These are phyloP conservation scores for Oreochromis mossambicus DNA, from an alignment of 2,797 vertebrate genomes.

Conservation along the genomic window DNA sequence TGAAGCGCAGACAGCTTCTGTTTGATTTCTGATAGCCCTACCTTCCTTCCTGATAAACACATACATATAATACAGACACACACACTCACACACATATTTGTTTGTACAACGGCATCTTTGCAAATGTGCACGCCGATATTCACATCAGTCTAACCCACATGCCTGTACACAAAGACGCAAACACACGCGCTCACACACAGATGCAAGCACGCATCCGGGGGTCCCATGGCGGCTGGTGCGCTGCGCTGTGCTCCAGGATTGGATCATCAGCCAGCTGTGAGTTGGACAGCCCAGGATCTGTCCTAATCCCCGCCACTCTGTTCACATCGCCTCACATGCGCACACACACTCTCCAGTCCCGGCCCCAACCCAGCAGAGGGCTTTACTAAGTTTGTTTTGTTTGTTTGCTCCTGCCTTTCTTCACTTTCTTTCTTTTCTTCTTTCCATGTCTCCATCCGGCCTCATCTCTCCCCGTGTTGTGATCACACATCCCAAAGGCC, in stretches of 20 bases:
- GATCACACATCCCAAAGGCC: slow-evolving; percentile 62
- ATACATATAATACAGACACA: neutral
- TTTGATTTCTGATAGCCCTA: slow-evolving; percentile 55
- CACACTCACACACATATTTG: neutral
- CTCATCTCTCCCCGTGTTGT: slow-evolving; percentile 41
- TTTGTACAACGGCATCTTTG: slow-evolving; percentile 48
- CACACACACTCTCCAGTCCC: slow-evolving; percentile 53
- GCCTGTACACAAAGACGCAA: slow-evolving; percentile 43
- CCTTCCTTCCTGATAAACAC: slow-evolving; percentile 39
- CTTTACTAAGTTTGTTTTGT: slow-evolving; percentile 82
- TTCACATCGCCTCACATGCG: slow-evolving; percentile 65
- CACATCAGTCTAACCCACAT: slow-evolving; percentile 59
- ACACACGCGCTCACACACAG: slow-evolving; percentile 31
- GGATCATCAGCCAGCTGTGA: slow-evolving; percentile 87
- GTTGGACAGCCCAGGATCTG: slow-evolving; percentile 81
- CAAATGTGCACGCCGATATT: slow-evolving; percentile 31
- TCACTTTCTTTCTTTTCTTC: slow-evolving; percentile 59
- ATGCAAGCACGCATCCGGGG: slow-evolving; percentile 61
- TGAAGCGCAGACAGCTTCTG: slow-evolving; percentile 59
- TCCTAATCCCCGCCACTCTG: slow-evolving; percentile 82
- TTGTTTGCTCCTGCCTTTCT: slow-evolving; percentile 75
- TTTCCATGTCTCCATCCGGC: slow-evolving; percentile 41
- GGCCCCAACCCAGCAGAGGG: slow-evolving; percentile 75
- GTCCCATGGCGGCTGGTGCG: slow-evolving; percentile 76
- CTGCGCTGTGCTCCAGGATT: slow-evolving; percentile 75